These are phyloP conservation scores for Aleadryas rufinucha DNA, from an alignment of 2,113 vertebrate species.

Conservation along the genomic window DNA sequence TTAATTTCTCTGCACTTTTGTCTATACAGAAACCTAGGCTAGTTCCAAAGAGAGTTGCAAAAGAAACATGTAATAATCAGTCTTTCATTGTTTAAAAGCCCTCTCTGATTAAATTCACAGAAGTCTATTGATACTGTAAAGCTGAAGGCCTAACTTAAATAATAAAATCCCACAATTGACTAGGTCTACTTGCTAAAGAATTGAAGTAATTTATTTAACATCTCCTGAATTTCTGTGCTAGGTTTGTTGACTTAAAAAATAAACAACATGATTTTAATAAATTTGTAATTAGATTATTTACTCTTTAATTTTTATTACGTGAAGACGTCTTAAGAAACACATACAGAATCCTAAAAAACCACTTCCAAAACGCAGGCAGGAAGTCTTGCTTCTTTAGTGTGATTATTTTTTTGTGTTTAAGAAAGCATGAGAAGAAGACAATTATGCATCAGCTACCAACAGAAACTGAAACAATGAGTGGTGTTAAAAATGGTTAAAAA, in stretches of 20 bases:
- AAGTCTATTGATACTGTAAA: not conserved
- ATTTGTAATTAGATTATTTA: not conserved
- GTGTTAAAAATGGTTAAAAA: not conserved
- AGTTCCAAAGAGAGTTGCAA: not conserved
- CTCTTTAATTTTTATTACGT: not conserved
- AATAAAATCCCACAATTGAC: not conserved
- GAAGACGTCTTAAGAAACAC: not conserved
- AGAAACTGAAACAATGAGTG: not conserved
- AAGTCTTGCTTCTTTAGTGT: not conserved
- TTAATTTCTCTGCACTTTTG: not conserved
- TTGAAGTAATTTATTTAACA: not conserved
- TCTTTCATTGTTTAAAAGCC: not conserved
- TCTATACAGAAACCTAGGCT: not conserved
- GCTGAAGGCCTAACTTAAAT: not conserved
- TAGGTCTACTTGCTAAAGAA: not conserved
- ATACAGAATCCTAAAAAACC: not conserved
- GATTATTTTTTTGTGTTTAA: not conserved
- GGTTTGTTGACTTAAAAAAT: not conserved
- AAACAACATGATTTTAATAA: not conserved
- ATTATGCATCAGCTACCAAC: not conserved
- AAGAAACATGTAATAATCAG: not conserved
- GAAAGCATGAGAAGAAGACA: not conserved
- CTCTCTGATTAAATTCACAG: not conserved
- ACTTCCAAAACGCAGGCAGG: not conserved
- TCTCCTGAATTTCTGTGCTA: not conserved